Evolutionary conservation across 2,888 invertebrate genomes (phyloP), one percentile per base, ranked within the genome.

Genomic region (Odontomyia ornata): DNA sequence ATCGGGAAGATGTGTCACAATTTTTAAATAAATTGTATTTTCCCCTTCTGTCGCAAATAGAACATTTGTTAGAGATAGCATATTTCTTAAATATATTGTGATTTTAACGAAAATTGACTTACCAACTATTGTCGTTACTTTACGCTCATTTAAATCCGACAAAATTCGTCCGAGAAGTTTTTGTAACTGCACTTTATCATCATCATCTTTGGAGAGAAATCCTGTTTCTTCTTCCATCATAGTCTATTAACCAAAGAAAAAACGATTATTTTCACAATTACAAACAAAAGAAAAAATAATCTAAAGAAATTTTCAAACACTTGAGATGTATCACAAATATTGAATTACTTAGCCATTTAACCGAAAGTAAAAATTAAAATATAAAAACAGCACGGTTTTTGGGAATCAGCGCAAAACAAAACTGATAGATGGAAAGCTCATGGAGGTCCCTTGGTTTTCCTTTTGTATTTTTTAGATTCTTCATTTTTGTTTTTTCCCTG

Each of bases 21-120:
- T 95, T 88, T 97, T 96, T 77, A 98, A 88, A 86, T 97, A 94
- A 81, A 97, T 94, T 18, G 95, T 95, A 81, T 94, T 95, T 79
- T 95, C 93, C 73, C 95, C 94, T 86, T 95, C 95, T 91, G 87
- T 80, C 85, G 80, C 77, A 21, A 69, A 7, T 11, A 46, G 7
- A 9, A 47, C n/a, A 71, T 7, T 56, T 13, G n/a, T n/a, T n/a
- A n/a, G n/a, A n/a, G 18, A 43, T 11, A 46, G 25, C 13, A 71
- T 71, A 36, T 15, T 76, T 73, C 30, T 71, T 76, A 18, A 21
- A n/a, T n/a, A n/a, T n/a, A n/a, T n/a, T 36, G 62, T 72, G n/a
- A 15, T 1, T 77, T 79, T 64, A 77, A 64, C 13, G 9, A 36
- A 36, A n/a, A 18, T 65, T 75, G 79, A 82, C 88, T 86, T 84